Percentiles rank a stretch among this genome's conserved stretches.
phyloP scores from a whole-genome alignment of 2,888 invertebrate species.

The Caenorhabditis macrosperma region DNA sequence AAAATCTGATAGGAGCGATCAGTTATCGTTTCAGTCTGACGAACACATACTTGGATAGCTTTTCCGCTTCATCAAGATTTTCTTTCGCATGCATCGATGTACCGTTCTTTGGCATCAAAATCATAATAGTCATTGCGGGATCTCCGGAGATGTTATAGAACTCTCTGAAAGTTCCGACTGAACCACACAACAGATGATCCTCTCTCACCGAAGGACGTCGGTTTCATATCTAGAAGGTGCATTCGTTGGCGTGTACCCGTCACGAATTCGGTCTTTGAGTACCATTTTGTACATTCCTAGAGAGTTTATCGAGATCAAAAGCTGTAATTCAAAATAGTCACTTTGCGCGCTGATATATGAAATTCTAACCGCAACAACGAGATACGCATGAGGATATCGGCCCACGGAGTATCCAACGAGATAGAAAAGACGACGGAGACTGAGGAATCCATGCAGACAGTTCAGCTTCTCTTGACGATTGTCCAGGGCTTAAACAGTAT shows the following conservation, averaged over 20 bases:
- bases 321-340: too few species aligned
- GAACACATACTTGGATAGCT: conserved; percentile 62
- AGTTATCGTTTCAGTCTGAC: neutral
- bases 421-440: conserved; percentile 72
- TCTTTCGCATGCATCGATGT: conserved; percentile 75
- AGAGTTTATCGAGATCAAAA: conserved; percentile 63
- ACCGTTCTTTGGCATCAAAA: conserved; percentile 77
- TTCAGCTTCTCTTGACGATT: conserved; percentile 60
- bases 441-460: conserved; percentile 66
- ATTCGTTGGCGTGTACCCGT: conserved; percentile 79
- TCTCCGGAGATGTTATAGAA: conserved; percentile 72
- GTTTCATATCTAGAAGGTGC: conserved; percentile 78
- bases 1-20: conserved; percentile 32
- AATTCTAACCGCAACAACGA: conserved; percentile 62
- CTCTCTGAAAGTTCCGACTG: conserved; percentile 43
- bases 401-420: conserved; percentile 69
- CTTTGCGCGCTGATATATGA: too few species aligned
- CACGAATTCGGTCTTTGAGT: conserved; percentile 77
- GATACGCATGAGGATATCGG: conserved; percentile 64
- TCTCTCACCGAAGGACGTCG: conserved; percentile 67
- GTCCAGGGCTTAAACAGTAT: conserved; percentile 27
- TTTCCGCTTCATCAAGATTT: conserved; percentile 73
- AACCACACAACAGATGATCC: too few species aligned
- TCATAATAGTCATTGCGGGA: conserved; percentile 77
- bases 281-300: conserved; percentile 68